Evolutionary conservation across 2,797 vertebrate species (phyloP).

Genomic region (Rachycentron canadum): DNA sequence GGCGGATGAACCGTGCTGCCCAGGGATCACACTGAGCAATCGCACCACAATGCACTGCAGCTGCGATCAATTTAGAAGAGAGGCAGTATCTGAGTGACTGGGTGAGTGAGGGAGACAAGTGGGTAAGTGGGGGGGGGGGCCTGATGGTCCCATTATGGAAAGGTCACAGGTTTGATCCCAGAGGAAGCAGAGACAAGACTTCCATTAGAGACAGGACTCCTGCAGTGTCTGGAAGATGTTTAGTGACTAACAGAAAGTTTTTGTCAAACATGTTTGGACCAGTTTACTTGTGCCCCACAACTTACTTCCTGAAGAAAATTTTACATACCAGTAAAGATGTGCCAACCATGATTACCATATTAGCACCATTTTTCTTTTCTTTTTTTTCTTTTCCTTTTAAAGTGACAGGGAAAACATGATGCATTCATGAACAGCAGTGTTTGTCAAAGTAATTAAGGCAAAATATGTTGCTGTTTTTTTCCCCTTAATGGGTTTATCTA

Average conservation of each 20-base stretch:
- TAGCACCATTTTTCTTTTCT: no score
- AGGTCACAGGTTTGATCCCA: slow-evolving; percentile 61
- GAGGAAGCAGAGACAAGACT: slow-evolving; percentile 53
- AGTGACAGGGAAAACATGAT: neutral
- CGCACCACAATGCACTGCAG: slow-evolving; percentile 54
- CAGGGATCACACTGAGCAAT: slow-evolving; percentile 62
- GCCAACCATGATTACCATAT: neutral
- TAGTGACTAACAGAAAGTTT: slow-evolving; percentile 17
- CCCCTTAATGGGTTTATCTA: neutral
- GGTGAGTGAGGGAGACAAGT: neutral
- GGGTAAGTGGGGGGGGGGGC: neutral
- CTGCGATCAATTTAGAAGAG: slow-evolving; percentile 54
- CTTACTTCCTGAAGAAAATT: neutral
- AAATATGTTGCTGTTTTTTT: neutral
- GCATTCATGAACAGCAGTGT: neutral
- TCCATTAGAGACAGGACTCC: slow-evolving; percentile 61
- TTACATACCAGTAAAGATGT: neutral
- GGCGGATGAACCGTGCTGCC: slow-evolving; percentile 27
- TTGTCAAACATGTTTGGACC: neutral
- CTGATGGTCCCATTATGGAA: slow-evolving; percentile 48
- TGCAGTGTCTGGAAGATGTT: slow-evolving; percentile 6
- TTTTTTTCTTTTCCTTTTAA: neutral
- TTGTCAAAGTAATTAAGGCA: neutral
- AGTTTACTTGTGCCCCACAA: slow-evolving; percentile 3
- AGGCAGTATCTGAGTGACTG: slow-evolving; percentile 11